phyloP scores from a whole-genome alignment of 2,888 invertebrate species.

The Hoplodrina blanda region DNA sequence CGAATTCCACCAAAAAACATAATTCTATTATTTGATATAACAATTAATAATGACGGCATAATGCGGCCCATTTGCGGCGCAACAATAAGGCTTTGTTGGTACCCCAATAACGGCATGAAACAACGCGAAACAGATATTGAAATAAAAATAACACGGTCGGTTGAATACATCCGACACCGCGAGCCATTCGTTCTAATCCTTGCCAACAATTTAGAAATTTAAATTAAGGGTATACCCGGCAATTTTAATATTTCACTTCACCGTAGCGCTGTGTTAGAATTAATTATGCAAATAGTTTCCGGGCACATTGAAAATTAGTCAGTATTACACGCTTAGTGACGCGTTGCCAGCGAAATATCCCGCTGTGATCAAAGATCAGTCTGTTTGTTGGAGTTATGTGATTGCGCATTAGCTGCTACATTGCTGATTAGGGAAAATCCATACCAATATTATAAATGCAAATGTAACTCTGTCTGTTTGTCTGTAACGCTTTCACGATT shows the following conservation, averaged over 20 bases:
- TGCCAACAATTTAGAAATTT: conserved; percentile 80
- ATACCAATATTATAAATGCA: no score
- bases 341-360: conserved; percentile 62
- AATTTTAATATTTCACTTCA: conserved; percentile 80
- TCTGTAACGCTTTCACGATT: no score
- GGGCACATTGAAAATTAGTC: conserved; percentile 81
- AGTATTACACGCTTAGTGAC: conserved; percentile 71
- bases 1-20: conserved; percentile 25
- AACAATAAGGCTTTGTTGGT: conserved; percentile 45
- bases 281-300: conserved; percentile 85
- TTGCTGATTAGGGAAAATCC: no score
- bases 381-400: conserved; percentile 8
- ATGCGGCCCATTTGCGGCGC: conserved; percentile 27
- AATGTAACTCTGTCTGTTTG: no score
- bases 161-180: conserved; percentile 38
- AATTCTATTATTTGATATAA: conserved; percentile 43
- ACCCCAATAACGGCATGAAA: conserved; percentile 37
- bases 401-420: background rate
- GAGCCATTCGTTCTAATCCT: conserved; percentile 71
- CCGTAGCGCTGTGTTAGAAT: conserved; percentile 74
- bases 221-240: conserved; percentile 80
- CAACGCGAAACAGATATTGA: conserved; percentile 26
- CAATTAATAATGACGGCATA: conserved; percentile 41
- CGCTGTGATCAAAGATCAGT: conserved; percentile 32
- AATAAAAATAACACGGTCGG: conserved; percentile 52